These are phyloP conservation scores for Promerops cafer DNA, from an alignment of 2,113 vertebrate genomes.

Conservation along the genomic window DNA sequence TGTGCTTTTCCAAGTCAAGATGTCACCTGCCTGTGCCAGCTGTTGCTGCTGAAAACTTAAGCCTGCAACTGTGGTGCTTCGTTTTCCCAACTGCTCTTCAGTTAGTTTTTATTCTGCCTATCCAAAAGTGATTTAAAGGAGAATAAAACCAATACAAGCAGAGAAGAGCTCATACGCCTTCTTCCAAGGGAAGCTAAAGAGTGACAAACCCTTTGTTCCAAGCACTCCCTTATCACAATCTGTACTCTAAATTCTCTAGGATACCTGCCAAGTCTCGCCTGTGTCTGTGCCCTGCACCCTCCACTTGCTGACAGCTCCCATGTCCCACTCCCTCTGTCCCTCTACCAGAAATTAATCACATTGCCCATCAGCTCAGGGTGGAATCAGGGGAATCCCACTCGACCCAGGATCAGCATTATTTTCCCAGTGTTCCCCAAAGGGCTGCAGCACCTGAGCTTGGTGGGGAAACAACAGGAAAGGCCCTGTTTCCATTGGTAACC, in stretches of 20 bases:
- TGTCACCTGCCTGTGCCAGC: neutral
- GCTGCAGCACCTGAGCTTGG: neutral
- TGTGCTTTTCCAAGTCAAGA: neutral
- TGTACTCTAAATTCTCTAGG: neutral
- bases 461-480: neutral
- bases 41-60: neutral
- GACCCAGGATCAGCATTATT: neutral
- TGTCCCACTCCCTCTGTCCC: neutral
- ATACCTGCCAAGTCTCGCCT: neutral
- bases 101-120: neutral
- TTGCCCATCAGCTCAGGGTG: neutral
- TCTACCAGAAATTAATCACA: neutral
- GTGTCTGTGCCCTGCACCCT: neutral
- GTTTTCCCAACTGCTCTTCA: neutral
- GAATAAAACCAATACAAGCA: neutral
- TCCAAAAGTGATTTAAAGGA: neutral
- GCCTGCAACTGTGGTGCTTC: neutral
- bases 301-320: neutral
- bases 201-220: neutral
- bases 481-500: neutral
- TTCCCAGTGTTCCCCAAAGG: neutral
- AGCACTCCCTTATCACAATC: neutral
- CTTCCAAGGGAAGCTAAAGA: neutral
- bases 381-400: neutral
- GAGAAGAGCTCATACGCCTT: neutral